Evolutionary conservation across 2,797 vertebrate genomes (phyloP).

Genomic region (Pseudopleuronectes americanus): DNA sequence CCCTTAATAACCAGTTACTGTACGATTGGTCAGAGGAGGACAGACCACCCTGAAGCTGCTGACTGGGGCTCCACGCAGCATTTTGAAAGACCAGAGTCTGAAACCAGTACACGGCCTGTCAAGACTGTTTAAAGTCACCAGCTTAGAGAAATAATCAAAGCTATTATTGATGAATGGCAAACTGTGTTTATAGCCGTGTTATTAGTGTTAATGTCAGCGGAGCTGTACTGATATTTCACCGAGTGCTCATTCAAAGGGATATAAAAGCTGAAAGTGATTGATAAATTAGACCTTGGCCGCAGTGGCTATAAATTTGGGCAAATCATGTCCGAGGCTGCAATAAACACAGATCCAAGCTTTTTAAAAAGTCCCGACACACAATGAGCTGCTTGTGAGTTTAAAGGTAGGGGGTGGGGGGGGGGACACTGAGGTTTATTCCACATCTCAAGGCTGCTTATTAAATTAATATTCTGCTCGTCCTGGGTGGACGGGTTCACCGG

Average conservation of each 20-base stretch:
- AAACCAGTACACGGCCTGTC: conserved; percentile 18
- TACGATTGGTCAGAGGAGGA: conserved; percentile 30
- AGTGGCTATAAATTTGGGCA: conserved; percentile 28
- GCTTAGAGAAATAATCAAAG: conserved; percentile 48
- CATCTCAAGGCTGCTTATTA: conserved; percentile 69
- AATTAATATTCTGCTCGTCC: conserved; percentile 67
- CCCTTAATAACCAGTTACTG: conserved; percentile 37
- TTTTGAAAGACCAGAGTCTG: conserved; percentile 20
- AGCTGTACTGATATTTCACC: conserved; percentile 19
- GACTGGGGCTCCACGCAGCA: conserved; percentile 23
- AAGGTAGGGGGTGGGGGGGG: conserved; percentile 13
- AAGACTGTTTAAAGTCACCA: conserved; percentile 36
- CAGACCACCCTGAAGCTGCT: conserved; percentile 70
- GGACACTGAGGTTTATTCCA: conserved; percentile 48
- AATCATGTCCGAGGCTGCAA: conserved; percentile 17
- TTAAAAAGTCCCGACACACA: conserved; percentile 44
- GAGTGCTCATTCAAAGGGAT: conserved; percentile 7
- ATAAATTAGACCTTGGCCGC: conserved; percentile 41
- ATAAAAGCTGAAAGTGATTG: conserved; percentile 30
- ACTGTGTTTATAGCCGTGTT: conserved; percentile 17
- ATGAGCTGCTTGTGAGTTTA: conserved; percentile 41
- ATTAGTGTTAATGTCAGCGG: conserved; percentile 33
- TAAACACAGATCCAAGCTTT: conserved; percentile 32
- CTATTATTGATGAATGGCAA: conserved; percentile 36
- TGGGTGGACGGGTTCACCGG: conserved; percentile 62